Evolutionary conservation across 2,888 invertebrate species (phyloP).

Genomic region (Ctena decussata): DNA sequence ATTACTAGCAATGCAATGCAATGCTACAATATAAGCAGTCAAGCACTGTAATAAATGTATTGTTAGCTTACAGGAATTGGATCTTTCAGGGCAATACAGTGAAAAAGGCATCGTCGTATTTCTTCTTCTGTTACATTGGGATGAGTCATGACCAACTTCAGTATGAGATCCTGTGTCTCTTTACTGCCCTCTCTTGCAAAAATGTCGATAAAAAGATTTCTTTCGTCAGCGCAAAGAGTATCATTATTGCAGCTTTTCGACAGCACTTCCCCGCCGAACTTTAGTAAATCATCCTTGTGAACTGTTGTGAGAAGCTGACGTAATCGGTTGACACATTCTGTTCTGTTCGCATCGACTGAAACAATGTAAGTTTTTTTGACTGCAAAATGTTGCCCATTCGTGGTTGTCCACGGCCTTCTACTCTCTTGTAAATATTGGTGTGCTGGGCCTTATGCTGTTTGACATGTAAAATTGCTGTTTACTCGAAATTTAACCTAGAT

Average conservation of each 20-base stretch:
- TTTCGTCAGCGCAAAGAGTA: slow-evolving; percentile 59
- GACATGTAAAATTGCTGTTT: no score
- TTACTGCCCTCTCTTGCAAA: slow-evolving; percentile 63
- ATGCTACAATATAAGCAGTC: no score
- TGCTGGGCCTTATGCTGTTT: no score
- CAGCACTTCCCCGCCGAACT: slow-evolving; percentile 45
- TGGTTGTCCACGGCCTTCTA: no score
- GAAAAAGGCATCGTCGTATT: slow-evolving; percentile 50
- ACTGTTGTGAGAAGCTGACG: slow-evolving; percentile 51
- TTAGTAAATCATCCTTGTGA: slow-evolving; percentile 57
- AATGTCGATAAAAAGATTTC: slow-evolving; percentile 69
- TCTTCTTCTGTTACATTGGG: slow-evolving; percentile 59
- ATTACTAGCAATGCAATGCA: no score
- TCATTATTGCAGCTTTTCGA: slow-evolving; percentile 55
- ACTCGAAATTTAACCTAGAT: no score
- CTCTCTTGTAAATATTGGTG: no score
- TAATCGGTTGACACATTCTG: slow-evolving; percentile 67
- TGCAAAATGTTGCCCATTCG: no score
- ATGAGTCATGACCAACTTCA: slow-evolving; percentile 53
- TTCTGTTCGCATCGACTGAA: slow-evolving; percentile 66
- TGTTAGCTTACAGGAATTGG: slow-evolving; percentile 43
- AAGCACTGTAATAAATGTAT: no score
- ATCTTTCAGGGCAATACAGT: slow-evolving; percentile 34
- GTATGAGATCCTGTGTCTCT: slow-evolving; percentile 63
- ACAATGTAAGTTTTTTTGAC: no score